These are phyloP conservation scores for Cyphomyrmex costatus DNA, from an alignment of 1,140 invertebrate species.

Conservation along the genomic window DNA sequence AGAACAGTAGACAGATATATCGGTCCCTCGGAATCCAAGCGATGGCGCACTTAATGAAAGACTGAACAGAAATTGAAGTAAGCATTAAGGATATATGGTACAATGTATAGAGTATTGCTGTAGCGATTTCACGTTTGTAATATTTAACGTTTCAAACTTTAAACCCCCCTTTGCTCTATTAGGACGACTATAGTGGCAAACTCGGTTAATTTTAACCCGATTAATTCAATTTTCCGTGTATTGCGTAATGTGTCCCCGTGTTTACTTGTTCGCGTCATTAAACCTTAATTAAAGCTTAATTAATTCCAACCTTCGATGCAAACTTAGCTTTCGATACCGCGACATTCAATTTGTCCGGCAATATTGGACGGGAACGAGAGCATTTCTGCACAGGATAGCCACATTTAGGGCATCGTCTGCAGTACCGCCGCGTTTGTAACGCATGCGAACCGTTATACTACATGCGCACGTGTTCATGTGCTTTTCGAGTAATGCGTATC, in stretches of 20 bases:
- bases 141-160: conserved; percentile 1
- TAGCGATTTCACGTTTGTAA: background rate
- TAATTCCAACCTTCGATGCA: background rate
- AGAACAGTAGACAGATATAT: conserved; percentile 26
- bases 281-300: conserved; percentile 15
- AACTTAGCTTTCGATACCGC: conserved; percentile 12
- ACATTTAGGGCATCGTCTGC: background rate
- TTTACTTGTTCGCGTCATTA: conserved; percentile 31
- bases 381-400: background rate
- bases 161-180: background rate
- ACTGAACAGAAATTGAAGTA: conserved; percentile 32
- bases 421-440: background rate
- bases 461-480: background rate
- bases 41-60: conserved; percentile 51
- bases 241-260: background rate
- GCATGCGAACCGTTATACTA: conserved; percentile 1
- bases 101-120: too few species aligned
- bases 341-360: conserved; percentile 22
- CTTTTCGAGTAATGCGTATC: conserved; percentile 53
- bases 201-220: conserved; percentile 27
- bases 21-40: conserved; percentile 6
- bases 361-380: background rate
- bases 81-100: background rate
- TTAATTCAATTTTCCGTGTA: conserved; percentile 12
- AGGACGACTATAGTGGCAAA: background rate